Percentiles rank a stretch among this genome's conserved stretches.
Evolutionary conservation across 2,113 vertebrate species (phyloP).

Genomic region (Sylvietta virens): DNA sequence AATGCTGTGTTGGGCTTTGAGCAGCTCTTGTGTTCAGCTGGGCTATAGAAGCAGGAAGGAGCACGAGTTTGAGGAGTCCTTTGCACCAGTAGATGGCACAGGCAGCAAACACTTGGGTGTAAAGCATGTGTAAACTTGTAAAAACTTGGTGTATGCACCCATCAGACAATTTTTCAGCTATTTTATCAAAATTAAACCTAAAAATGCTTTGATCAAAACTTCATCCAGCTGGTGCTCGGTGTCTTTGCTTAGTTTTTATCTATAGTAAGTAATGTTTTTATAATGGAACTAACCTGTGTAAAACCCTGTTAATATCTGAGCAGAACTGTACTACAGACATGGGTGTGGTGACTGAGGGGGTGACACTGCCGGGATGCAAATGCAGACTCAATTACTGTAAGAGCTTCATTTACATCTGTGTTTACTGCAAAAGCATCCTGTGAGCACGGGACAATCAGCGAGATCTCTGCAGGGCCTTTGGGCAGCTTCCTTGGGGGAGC

Average conservation of each 20-base stretch:
- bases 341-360: neutral
- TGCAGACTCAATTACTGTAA: neutral
- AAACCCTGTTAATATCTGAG: neutral
- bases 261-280: neutral
- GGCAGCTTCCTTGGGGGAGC: neutral
- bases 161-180: accelerated
- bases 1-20: neutral
- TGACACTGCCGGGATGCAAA: neutral
- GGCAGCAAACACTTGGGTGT: neutral
- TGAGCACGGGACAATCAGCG: neutral
- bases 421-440: neutral
- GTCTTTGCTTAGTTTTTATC: neutral
- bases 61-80: accelerated
- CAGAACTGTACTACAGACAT: accelerated
- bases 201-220: neutral
- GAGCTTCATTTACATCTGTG: neutral
- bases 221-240: neutral
- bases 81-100: slow-evolving; percentile 29
- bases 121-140: accelerated
- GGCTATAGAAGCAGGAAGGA: neutral
- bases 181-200: neutral
- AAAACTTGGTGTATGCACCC: neutral
- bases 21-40: neutral
- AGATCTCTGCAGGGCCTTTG: neutral
- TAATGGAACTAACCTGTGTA: neutral